These are phyloP conservation scores for Sericinus montela DNA, from an alignment of 2,888 invertebrate genomes.

Conservation along the genomic window DNA sequence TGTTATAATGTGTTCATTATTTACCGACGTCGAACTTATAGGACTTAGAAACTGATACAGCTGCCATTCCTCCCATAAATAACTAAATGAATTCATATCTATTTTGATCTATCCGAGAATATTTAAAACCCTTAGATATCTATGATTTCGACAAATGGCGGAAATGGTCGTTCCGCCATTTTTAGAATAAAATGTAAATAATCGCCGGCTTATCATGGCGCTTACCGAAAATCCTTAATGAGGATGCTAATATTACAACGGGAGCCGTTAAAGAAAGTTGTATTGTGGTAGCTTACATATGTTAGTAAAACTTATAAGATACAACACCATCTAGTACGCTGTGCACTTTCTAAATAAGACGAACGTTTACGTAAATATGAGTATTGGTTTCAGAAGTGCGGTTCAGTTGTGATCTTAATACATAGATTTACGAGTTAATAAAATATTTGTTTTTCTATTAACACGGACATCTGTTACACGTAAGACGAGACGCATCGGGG, in stretches of 20 bases:
- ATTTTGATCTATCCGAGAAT: too few species aligned
- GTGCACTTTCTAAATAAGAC: constrained; percentile 3
- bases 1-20: constrained; percentile 21
- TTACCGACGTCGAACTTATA: constrained; percentile 6
- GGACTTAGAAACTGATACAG: neutral
- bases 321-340: constrained; percentile 8
- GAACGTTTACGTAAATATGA: constrained; percentile 2
- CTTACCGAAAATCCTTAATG: too few species aligned
- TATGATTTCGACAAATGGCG: too few species aligned
- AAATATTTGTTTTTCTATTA: constrained; percentile 50
- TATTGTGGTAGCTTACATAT: too few species aligned
- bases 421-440: constrained; percentile 51
- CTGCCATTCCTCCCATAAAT: neutral
- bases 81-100: too few species aligned
- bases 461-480: constrained; percentile 50
- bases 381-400: constrained; percentile 16
- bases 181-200: too few species aligned
- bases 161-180: too few species aligned
- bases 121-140: too few species aligned
- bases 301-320: neutral
- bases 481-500: constrained; percentile 47
- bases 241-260: too few species aligned
- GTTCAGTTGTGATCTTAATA: constrained; percentile 15
- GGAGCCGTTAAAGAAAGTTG: too few species aligned
- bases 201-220: too few species aligned